Evolutionary conservation across 2,888 invertebrate species (phyloP).

Genomic region (Caenorhabditis sulstoni): DNA sequence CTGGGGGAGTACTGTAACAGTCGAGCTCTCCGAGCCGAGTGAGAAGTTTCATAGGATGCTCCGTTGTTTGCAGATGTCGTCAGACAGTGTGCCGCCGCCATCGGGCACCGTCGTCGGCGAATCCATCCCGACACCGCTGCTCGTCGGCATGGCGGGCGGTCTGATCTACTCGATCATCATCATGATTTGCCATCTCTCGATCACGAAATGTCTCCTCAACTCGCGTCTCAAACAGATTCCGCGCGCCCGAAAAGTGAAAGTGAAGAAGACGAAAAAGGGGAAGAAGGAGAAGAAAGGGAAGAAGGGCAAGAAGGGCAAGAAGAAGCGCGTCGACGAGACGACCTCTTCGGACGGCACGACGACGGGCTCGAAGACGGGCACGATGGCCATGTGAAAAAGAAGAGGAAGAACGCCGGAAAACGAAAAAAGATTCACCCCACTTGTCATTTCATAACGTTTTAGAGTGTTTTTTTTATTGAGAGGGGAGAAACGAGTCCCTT

Average conservation of each 20-base stretch:
- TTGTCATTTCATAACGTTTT: too few relatives aligned
- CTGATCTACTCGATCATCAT: slow-evolving; percentile 30
- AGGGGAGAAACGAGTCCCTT: too few relatives aligned
- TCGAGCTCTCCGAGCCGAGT: too few relatives aligned
- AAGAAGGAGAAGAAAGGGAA: slow-evolving; percentile 54
- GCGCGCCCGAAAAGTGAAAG: slow-evolving; percentile 59
- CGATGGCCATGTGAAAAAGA: too few relatives aligned
- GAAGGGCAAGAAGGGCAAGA: slow-evolving; percentile 44
- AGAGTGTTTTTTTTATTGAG: too few relatives aligned
- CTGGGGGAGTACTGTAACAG: too few relatives aligned
- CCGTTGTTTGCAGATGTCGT: slow-evolving; percentile 20
- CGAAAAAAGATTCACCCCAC: too few relatives aligned
- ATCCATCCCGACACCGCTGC: slow-evolving; percentile 29
- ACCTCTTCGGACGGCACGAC: not conserved
- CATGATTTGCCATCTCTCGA: slow-evolving; percentile 36
- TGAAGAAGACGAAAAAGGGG: slow-evolving; percentile 57
- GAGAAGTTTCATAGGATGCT: too few relatives aligned
- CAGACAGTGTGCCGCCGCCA: not conserved
- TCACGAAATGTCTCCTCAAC: slow-evolving; percentile 36
- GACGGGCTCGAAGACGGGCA: not conserved
- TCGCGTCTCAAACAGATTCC: slow-evolving; percentile 54
- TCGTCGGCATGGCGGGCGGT: slow-evolving; percentile 19
- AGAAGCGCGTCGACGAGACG: too few relatives aligned
- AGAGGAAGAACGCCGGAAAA: too few relatives aligned
- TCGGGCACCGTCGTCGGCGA: slow-evolving; percentile 37